Percentiles rank a stretch among this genome's conserved stretches.
These are phyloP conservation scores for Caenorhabditis inopinata DNA, from an alignment of 1,140 invertebrate species.

Conservation along the genomic window DNA sequence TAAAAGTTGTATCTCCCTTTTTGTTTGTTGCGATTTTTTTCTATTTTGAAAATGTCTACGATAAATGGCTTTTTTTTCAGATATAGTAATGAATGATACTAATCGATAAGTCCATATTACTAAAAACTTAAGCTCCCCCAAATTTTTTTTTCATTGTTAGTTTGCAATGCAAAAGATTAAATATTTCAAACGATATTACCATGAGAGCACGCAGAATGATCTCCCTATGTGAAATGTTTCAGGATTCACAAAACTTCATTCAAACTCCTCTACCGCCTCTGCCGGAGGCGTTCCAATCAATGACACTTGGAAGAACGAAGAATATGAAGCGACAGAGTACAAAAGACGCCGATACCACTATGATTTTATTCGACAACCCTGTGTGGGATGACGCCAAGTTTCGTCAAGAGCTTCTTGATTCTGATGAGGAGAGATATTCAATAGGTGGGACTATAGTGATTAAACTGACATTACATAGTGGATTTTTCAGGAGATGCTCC, in stretches of 20 bases:
- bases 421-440: neutral
- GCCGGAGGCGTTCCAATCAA: neutral
- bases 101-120: too few relatives aligned
- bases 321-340: neutral
- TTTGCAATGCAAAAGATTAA: too few relatives aligned
- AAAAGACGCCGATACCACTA: neutral
- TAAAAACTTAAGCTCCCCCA: too few relatives aligned
- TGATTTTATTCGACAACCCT: neutral
- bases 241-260: neutral
- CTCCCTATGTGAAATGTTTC: too few relatives aligned
- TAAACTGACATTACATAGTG: neutral
- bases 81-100: too few relatives aligned
- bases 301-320: neutral
- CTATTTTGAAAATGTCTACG: too few relatives aligned
- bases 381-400: conserved; percentile 22
- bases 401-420: neutral
- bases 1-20: too few relatives aligned
- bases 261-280: neutral
- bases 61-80: too few relatives aligned
- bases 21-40: too few relatives aligned
- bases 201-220: too few relatives aligned
- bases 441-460: neutral
- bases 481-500: neutral
- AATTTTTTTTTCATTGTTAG: too few relatives aligned
- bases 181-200: too few relatives aligned